These are phyloP conservation scores for Vulpes ferrilata DNA, from an alignment of 2,113 vertebrate species.

Conservation along the genomic window DNA sequence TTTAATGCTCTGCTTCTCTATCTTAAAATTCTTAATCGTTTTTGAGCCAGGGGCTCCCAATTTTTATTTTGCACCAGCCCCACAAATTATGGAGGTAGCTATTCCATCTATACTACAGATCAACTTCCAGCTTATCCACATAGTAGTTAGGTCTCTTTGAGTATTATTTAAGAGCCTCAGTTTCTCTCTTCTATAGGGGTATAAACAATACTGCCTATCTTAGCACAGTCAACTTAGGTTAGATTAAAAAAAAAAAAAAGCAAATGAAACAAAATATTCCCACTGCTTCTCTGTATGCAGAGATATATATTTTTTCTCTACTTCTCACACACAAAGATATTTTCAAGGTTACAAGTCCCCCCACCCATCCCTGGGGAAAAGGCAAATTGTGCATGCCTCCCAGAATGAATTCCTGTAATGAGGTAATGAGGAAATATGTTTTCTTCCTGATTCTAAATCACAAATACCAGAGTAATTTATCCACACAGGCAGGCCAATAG, in stretches of 20 bases:
- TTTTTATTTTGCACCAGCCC: background rate
- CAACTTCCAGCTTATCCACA: background rate
- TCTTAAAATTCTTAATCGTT: background rate
- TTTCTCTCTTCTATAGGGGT: background rate
- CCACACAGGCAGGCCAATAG: constrained; percentile 51
- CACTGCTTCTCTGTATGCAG: background rate
- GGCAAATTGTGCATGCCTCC: constrained; percentile 17
- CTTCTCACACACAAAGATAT: constrained; percentile 58
- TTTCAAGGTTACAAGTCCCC: constrained; percentile 74
- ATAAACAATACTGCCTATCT: background rate
- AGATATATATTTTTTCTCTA: constrained; percentile 56
- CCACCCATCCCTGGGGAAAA: constrained; percentile 69
- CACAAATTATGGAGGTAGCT: background rate
- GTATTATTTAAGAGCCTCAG: background rate
- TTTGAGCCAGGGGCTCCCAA: background rate
- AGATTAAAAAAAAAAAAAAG: background rate
- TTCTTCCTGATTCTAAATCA: constrained; percentile 71
- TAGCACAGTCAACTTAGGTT: background rate
- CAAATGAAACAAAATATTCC: background rate
- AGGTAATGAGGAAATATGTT: constrained; percentile 70
- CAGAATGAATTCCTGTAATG: constrained; percentile 70
- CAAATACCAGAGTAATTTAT: constrained; percentile 67
- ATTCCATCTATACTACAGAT: background rate
- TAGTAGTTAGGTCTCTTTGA: background rate
- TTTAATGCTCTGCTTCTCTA: background rate